Evolutionary conservation across 2,113 vertebrate genomes (phyloP).

Genomic region (Blennius ocellaris): DNA sequence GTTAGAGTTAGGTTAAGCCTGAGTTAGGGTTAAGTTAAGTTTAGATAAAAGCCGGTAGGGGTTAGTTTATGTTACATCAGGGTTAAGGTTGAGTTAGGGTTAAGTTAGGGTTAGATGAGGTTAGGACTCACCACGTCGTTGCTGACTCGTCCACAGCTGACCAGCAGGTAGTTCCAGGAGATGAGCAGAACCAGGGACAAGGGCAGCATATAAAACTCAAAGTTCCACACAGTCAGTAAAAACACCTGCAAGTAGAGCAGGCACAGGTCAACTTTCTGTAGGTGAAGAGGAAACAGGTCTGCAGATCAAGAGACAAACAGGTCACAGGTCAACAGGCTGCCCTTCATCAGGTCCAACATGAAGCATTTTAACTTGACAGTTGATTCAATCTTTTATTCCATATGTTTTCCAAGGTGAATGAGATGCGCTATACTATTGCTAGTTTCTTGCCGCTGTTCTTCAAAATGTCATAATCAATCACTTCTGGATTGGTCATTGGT

Average conservation of each 20-base stretch:
- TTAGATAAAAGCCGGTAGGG: no score
- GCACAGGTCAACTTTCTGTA: conserved; percentile 9
- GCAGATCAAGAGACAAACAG: background rate
- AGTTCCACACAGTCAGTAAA: conserved; percentile 90
- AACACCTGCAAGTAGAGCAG: conserved; percentile 86
- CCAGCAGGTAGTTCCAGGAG: conserved; percentile 88
- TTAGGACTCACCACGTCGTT: conserved; percentile 88
- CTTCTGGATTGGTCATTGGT: background rate
- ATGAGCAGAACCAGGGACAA: conserved; percentile 89
- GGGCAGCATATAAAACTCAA: conserved; percentile 96
- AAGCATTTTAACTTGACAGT: conserved; percentile 17
- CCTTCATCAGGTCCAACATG: conserved; percentile 23
- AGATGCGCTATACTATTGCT: no score
- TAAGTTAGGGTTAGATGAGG: no score
- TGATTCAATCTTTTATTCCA: no score
- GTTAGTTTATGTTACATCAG: no score
- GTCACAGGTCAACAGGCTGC: conserved; percentile 18
- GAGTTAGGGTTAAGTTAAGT: no score
- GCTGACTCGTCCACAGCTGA: conserved; percentile 81
- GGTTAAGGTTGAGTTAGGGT: no score
- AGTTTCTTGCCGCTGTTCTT: no score
- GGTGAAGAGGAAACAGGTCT: background rate
- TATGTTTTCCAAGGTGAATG: no score
- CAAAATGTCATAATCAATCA: background rate
- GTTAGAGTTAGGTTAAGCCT: no score